Evolutionary conservation across 2,888 invertebrate genomes (phyloP).

Genomic region (Sicus ferrugineus): DNA sequence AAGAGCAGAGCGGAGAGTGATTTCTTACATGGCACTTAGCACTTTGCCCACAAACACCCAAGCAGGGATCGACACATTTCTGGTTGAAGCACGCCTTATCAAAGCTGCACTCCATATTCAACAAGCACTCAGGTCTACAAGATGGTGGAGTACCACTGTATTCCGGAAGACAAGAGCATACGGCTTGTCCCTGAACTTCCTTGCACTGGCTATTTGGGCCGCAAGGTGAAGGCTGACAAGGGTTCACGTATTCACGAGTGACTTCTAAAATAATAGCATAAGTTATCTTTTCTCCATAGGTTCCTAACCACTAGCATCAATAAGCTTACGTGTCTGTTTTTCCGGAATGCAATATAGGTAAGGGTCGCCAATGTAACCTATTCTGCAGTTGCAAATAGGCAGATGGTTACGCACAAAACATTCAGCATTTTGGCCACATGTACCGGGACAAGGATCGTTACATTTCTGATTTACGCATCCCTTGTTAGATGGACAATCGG

Average conservation of each 20-base stretch:
- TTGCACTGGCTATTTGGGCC: constrained; percentile 83
- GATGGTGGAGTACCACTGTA: constrained; percentile 77
- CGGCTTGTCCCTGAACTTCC: constrained; percentile 72
- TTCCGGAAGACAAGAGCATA: constrained; percentile 73
- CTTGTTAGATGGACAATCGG: constrained; percentile 75
- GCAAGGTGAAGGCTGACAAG: constrained; percentile 71
- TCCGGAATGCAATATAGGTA: constrained; percentile 70
- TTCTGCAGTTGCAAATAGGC: constrained; percentile 73
- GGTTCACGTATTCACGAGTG: constrained; percentile 54
- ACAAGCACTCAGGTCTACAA: constrained; percentile 75
- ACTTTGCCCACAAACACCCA: constrained; percentile 73
- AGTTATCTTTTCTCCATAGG: neutral
- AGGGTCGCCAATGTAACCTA: constrained; percentile 79
- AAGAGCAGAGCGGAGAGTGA: constrained; percentile 76
- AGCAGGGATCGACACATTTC: constrained; percentile 76
- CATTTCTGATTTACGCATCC: constrained; percentile 79
- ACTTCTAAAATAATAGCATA: constrained; percentile 42
- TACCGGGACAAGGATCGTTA: constrained; percentile 80
- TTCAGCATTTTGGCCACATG: constrained; percentile 77
- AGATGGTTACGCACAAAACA: constrained; percentile 79
- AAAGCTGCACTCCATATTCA: constrained; percentile 72
- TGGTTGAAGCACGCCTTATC: constrained; percentile 73
- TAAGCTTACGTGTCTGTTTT: constrained; percentile 65
- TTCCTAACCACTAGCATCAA: neutral
- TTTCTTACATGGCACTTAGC: constrained; percentile 75